A percentile compares a stretch with the other conserved stretches of the same genome.
These are phyloP conservation scores for Schizotus pectinicornis DNA, from an alignment of 2,888 invertebrate species.

Conservation along the genomic window DNA sequence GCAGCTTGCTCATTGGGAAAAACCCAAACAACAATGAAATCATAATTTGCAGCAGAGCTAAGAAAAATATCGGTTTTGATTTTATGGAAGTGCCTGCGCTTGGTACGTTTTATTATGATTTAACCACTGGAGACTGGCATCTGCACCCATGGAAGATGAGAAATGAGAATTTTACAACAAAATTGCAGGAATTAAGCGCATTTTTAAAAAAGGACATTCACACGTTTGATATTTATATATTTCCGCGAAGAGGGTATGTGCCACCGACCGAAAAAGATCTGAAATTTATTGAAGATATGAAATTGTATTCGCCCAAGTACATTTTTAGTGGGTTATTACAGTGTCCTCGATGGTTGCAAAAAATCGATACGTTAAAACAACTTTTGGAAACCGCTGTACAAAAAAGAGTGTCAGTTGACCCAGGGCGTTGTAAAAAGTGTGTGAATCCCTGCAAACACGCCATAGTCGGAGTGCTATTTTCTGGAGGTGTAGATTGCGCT, in stretches of 20 bases:
- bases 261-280: slow-evolving; percentile 26
- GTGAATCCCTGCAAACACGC: slow-evolving; percentile 58
- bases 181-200: slow-evolving; percentile 51
- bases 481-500: slow-evolving; percentile 97
- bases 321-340: slow-evolving; percentile 54
- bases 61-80: slow-evolving; percentile 62
- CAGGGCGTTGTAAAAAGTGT: slow-evolving; percentile 69
- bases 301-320: slow-evolving; percentile 40
- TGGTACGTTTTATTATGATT: slow-evolving; percentile 64
- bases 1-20: slow-evolving; percentile 75
- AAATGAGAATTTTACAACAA: slow-evolving; percentile 50
- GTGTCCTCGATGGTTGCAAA: slow-evolving; percentile 47
- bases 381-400: slow-evolving; percentile 67
- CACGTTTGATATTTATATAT: slow-evolving; percentile 20
- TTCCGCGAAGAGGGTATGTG: background rate
- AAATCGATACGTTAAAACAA: slow-evolving; percentile 59
- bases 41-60: slow-evolving; percentile 64
- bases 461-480: slow-evolving; percentile 75
- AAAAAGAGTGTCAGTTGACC: slow-evolving; percentile 66
- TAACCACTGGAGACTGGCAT: slow-evolving; percentile 51
- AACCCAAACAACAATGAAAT: slow-evolving; percentile 45
- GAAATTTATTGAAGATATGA: slow-evolving; percentile 1
- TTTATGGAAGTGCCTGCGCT: slow-evolving; percentile 69
- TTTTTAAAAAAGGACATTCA: slow-evolving; percentile 50
- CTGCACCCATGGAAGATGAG: slow-evolving; percentile 58